Percentiles rank a stretch among this genome's conserved stretches.
Evolutionary conservation across 1,140 invertebrate genomes (phyloP).

Genomic region (Leptestheria dahalacensis): DNA sequence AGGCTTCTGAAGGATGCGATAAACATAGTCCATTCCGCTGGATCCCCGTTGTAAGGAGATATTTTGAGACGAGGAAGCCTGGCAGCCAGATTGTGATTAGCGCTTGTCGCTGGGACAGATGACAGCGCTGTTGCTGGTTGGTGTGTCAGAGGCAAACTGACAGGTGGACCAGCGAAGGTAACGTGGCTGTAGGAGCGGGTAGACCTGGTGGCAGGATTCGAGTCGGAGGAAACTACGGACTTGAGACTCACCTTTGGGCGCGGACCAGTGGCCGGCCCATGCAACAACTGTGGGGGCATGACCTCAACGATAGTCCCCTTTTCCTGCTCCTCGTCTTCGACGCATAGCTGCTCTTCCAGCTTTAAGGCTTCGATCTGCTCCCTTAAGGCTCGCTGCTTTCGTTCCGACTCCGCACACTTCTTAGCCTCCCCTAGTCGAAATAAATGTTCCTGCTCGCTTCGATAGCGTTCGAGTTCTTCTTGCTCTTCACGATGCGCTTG

Average conservation of each 20-base stretch:
- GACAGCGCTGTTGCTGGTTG: no score
- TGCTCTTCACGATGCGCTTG: background rate
- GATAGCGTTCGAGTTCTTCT: background rate
- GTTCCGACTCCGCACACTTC: background rate
- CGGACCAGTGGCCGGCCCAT: no score
- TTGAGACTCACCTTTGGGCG: no score
- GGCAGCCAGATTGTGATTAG: background rate
- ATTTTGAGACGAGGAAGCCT: background rate
- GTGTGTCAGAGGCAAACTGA: no score
- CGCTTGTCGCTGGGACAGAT: background rate
- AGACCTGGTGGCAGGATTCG: no score
- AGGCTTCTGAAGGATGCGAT: background rate
- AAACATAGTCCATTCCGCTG: constrained; percentile 9
- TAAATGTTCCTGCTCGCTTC: background rate
- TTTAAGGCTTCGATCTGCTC: background rate
- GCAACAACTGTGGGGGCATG: background rate
- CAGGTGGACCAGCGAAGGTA: background rate
- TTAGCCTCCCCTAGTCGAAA: background rate
- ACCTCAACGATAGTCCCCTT: background rate
- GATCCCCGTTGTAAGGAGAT: background rate
- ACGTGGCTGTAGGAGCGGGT: no score
- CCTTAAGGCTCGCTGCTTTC: background rate
- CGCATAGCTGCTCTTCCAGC: background rate
- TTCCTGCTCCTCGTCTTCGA: background rate
- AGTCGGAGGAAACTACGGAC: no score